Conservation (phyloP, 2,797 vertebrate species). For the Chromobotia macracanthus region DNA sequence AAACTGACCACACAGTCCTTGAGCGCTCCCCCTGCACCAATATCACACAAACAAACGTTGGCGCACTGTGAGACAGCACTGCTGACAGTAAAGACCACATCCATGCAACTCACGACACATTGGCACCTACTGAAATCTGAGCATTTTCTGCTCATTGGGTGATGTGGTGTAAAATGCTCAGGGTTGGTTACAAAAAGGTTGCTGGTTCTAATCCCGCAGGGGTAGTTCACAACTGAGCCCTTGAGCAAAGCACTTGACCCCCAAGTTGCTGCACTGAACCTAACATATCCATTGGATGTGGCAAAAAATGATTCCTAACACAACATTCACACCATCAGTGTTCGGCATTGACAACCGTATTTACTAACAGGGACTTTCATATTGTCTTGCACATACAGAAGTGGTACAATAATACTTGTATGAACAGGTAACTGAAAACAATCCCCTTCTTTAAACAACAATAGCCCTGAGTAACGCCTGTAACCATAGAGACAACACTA, state of each 20-base stretch:
- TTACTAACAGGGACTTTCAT: no score
- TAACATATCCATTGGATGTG: no score
- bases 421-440: neutral
- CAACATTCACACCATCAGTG: no score
- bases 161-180: slow-evolving; percentile 10
- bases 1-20: slow-evolving; percentile 65
- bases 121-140: slow-evolving; percentile 33
- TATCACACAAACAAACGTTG: slow-evolving; percentile 42
- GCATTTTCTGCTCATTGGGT: neutral
- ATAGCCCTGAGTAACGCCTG: no score
- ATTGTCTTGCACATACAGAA: neutral
- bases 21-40: slow-evolving; percentile 57
- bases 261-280: neutral
- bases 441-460: neutral
- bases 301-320: neutral
- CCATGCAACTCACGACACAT: slow-evolving; percentile 33
- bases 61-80: slow-evolving; percentile 8
- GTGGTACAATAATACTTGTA: neutral
- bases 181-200: slow-evolving; percentile 9
- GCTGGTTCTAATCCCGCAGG: neutral
- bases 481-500: no score
- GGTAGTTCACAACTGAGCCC: neutral
- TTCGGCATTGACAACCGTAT: no score
- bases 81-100: slow-evolving; percentile 32
- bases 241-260: neutral